Evolutionary conservation across 2,888 invertebrate genomes (phyloP).

Genomic region (Pimpla rufipes): DNA sequence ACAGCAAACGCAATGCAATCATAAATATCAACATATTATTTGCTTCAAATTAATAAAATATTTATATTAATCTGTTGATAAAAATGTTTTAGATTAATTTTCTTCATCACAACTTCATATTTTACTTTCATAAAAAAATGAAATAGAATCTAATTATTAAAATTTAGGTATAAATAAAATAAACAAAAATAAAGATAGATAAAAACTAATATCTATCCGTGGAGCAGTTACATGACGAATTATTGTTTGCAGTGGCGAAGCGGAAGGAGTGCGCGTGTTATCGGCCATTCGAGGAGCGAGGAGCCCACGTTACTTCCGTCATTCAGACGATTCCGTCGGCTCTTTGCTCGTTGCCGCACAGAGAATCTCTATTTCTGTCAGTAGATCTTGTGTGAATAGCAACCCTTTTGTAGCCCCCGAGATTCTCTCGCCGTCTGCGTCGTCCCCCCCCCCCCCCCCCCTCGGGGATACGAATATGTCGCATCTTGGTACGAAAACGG

Average conservation of each 20-base stretch:
- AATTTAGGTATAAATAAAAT: neutral
- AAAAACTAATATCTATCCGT: neutral
- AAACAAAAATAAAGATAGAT: neutral
- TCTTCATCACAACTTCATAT: no score
- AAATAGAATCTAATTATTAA: neutral
- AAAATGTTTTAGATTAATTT: no score
- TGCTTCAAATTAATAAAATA: no score
- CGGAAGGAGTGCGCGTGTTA: conserved; percentile 24
- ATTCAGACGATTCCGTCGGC: conserved; percentile 33
- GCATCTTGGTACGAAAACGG: conserved; percentile 62
- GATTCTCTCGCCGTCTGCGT: conserved; percentile 50
- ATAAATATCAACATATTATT: no score
- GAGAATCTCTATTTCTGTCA: conserved; percentile 58
- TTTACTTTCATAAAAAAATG: neutral
- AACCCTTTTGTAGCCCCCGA: conserved; percentile 46
- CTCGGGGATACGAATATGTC: conserved; percentile 54
- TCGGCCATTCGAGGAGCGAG: conserved; percentile 23
- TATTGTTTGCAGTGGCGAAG: neutral
- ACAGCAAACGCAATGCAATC: no score
- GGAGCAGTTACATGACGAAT: neutral
- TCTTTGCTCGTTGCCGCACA: conserved; percentile 22
- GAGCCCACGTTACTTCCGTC: conserved; percentile 41
- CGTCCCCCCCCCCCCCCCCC: conserved; percentile 22
- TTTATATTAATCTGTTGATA: no score
- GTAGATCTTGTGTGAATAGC: conserved; percentile 60